Base-by-base conservation (phyloP, 2,113 vertebrate genomes). In the Equus przewalskii region DNA sequence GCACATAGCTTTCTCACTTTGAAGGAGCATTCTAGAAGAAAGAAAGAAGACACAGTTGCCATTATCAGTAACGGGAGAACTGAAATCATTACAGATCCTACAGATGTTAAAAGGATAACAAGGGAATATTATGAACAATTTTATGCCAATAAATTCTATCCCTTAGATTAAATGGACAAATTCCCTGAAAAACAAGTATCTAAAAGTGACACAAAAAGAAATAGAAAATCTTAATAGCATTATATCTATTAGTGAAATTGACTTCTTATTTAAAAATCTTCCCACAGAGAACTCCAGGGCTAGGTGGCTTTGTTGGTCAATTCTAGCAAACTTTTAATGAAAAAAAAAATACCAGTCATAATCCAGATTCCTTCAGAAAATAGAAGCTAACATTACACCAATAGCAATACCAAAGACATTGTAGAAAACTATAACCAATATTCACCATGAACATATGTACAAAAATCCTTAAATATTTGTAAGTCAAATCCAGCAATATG, bases 241-340 rank as follows among this genome's bases (percentile, higher is more conserved):
- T 30, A 7, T 90, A 54, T 81, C 56, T 91, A 10, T 80, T 91
- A 91, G 75, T 86, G 58, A 91, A 86, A 58, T 12, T 72, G 56
- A 72, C 49, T 94, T 85, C 14, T 90, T 95, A 36, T 58, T 94
- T 69, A 21, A 72, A 62, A 88, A 44, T 72, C 24, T 86, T 96
- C 15, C 7, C 26, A 81, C 22, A 90, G 46, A 69, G 78, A 85
- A 76, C 51, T 73, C n/a, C 16, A 41, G 24, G 65, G 56, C 36
- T 18, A 65, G 30, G 49, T 60, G 49, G 21, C 26, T 91, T 88
- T 83, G 76, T 26, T 88, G 44, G 65, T 81, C 65, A 89, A 28
- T 89, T 95, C 30, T 85, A 24, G 33, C 58, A 81, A 62, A 62
- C 33, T 51, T 81, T 44, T 87, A 91, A 87, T 76, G 19, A 13